These are phyloP conservation scores for Pogonocichla stellata DNA, from an alignment of 2,113 vertebrate genomes.

Conservation along the genomic window DNA sequence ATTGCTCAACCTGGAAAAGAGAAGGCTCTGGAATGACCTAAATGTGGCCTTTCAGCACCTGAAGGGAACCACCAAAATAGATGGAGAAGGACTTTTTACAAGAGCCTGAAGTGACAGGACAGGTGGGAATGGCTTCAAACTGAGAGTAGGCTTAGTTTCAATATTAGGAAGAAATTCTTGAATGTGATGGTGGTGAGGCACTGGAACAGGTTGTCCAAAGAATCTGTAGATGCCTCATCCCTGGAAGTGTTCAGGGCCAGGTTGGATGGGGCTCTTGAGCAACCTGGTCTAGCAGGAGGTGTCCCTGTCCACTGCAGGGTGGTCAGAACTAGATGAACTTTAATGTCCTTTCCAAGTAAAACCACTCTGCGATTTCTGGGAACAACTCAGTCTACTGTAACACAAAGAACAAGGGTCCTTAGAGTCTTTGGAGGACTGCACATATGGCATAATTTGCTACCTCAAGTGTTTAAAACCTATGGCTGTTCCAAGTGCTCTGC, in stretches of 20 bases:
- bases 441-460: background rate
- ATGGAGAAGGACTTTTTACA: background rate
- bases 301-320: background rate
- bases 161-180: background rate
- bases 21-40: background rate
- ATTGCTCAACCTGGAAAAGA: background rate
- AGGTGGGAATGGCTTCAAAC: background rate
- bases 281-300: background rate
- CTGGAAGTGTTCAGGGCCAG: background rate
- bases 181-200: background rate
- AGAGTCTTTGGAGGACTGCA: background rate
- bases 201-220: background rate
- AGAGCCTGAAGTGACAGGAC: background rate
- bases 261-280: background rate
- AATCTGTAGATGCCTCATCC: background rate
- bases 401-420: background rate
- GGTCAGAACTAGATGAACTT: background rate
- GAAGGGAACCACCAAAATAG: background rate
- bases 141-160: background rate
- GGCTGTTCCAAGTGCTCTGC: background rate
- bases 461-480: background rate
- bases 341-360: background rate
- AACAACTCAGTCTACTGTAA: background rate
- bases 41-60: background rate
- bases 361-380: background rate